Evolutionary conservation across 2,113 vertebrate genomes (phyloP).

Genomic region (Circaetus cinerascens): DNA sequence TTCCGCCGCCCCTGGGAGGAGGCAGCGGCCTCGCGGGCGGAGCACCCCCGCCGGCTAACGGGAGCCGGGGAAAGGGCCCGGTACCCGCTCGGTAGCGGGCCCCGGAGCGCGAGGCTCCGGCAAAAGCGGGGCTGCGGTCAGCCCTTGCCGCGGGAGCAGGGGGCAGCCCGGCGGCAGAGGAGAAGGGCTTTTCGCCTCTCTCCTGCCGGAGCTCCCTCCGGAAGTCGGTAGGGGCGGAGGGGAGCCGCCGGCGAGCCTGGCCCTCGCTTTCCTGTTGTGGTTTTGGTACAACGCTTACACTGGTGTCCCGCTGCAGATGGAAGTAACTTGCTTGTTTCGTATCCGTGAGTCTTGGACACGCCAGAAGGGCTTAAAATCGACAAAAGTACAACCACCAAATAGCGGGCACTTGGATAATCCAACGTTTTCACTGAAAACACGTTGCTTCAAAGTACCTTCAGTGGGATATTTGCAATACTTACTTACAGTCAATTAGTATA

Average conservation of each 20-base stretch:
- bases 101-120: rapidly evolving
- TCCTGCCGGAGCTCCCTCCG: rapidly evolving
- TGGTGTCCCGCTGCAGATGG: rapidly evolving
- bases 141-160: rapidly evolving
- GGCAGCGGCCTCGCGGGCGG: not conserved
- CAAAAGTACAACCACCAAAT: not conserved
- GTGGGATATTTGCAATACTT: rapidly evolving
- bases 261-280: rapidly evolving
- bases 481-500: not conserved
- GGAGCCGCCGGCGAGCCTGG: not conserved
- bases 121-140: not conserved
- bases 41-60: not conserved
- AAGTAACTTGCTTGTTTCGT: rapidly evolving
- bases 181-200: rapidly evolving
- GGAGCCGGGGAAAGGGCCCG: not conserved
- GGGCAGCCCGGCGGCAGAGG: rapidly evolving
- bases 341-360: rapidly evolving
- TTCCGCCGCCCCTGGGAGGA: not conserved
- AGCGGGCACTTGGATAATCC: not conserved
- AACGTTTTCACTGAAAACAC: not conserved
- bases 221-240: rapidly evolving
- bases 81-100: not conserved
- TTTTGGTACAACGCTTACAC: rapidly evolving
- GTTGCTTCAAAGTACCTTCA: not conserved
- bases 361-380: not conserved